These are phyloP conservation scores for Chloroceryle inda DNA, from an alignment of 2,797 vertebrate genomes.

Conservation along the genomic window DNA sequence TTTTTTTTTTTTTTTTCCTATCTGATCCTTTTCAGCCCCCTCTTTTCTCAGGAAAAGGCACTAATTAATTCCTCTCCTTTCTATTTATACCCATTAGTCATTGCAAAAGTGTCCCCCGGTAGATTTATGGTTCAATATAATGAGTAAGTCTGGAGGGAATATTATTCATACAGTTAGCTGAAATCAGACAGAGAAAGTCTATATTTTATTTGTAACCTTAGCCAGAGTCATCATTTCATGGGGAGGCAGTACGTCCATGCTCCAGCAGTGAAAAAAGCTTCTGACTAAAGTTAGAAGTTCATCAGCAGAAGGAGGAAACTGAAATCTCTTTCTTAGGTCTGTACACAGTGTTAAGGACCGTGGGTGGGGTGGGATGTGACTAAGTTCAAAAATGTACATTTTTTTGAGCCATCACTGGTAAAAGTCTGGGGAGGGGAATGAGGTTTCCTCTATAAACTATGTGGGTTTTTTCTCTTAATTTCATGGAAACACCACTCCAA, in stretches of 20 bases:
- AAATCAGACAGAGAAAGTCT: conserved; percentile 4
- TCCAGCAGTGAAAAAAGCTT: neutral
- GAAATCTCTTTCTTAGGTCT: neutral
- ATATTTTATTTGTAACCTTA: conserved; percentile 19
- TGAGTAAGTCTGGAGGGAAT: conserved; percentile 12
- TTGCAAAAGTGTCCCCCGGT: conserved; percentile 2
- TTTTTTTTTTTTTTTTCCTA: no score
- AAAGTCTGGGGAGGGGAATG: neutral
- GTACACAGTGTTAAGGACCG: neutral
- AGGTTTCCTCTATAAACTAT: conserved; percentile 45
- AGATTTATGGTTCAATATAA: conserved; percentile 28
- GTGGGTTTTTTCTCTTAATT: conserved; percentile 31
- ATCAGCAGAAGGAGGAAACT: conserved; percentile 2
- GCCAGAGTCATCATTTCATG: neutral
- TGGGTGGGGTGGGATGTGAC: conserved; percentile 32
- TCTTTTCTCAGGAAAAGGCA: conserved; percentile 55
- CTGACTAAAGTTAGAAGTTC: neutral
- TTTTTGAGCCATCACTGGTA: neutral
- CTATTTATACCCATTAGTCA: conserved; percentile 70
- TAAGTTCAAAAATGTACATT: conserved; percentile 29
- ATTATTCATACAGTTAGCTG: conserved; percentile 47
- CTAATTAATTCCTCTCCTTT: conserved; percentile 49
- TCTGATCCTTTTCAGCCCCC: conserved; percentile 36
- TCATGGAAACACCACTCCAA: conserved; percentile 71
- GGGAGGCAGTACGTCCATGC: neutral